These are phyloP conservation scores for Suncus etruscus DNA, from an alignment of 2,113 vertebrate species.

Conservation along the genomic window DNA sequence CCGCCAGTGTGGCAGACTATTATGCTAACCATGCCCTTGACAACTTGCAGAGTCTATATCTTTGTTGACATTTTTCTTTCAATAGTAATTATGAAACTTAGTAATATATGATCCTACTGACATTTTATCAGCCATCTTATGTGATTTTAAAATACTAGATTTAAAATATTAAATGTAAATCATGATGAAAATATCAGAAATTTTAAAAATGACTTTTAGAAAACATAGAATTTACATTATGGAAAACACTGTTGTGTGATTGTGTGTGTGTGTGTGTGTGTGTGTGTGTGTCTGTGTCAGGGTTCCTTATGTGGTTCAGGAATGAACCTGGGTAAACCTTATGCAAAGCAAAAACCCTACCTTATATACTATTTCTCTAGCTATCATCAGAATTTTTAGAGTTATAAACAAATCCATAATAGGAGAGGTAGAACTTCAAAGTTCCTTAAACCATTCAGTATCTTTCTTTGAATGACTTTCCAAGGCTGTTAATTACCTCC, in stretches of 20 bases:
- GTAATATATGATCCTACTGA: neutral
- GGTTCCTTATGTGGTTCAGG: neutral
- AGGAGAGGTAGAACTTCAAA: constrained; percentile 6
- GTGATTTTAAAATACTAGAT: constrained; percentile 14
- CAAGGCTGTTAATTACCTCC: neutral
- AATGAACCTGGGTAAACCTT: too few species aligned
- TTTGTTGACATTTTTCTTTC: constrained; percentile 42
- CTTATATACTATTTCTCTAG: neutral
- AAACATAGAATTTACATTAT: neutral
- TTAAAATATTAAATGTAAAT: constrained; percentile 53
- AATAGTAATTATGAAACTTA: constrained; percentile 40
- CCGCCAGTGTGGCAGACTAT: neutral
- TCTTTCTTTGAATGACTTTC: neutral
- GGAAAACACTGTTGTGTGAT: neutral
- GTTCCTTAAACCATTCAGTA: neutral
- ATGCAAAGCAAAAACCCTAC: too few species aligned
- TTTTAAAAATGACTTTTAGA: neutral
- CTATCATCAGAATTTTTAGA: neutral
- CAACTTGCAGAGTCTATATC: constrained; percentile 2
- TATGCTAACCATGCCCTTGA: constrained; percentile 34
- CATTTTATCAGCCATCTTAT: neutral
- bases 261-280: neutral
- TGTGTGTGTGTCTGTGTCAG: neutral
- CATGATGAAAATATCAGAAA: constrained; percentile 24
- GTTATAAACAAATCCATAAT: constrained; percentile 13